Conservation (phyloP, 2,113 vertebrate genomes). For the Pituophis catenifer region DNA sequence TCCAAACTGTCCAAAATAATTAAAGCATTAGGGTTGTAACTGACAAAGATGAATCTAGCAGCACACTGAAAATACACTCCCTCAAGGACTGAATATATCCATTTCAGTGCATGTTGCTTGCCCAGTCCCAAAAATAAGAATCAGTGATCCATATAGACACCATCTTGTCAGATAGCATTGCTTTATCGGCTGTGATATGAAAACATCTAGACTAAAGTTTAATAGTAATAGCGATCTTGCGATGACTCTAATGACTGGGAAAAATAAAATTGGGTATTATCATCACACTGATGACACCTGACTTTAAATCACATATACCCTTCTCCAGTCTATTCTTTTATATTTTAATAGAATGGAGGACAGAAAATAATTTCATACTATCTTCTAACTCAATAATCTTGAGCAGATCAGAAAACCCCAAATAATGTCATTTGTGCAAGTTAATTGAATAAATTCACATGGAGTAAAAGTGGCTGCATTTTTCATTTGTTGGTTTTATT, state of each 20-base stretch:
- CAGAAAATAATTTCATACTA: not conserved
- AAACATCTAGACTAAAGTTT: not conserved
- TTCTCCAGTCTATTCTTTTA: not conserved
- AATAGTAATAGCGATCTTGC: not conserved
- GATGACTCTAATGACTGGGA: not conserved
- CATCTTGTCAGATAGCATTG: not conserved
- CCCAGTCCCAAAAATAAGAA: not conserved
- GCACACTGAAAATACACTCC: not conserved
- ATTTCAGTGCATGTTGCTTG: not conserved
- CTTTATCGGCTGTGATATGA: not conserved
- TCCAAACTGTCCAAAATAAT: not conserved
- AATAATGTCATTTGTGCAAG: not conserved
- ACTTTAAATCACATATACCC: not conserved
- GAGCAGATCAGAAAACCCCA: not conserved
- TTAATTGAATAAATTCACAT: not conserved
- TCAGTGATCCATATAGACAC: not conserved
- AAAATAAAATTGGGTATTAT: not conserved
- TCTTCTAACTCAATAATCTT: not conserved
- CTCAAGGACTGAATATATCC: not conserved
- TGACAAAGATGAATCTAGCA: not conserved
- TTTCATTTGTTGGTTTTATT: not conserved
- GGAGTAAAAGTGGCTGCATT: not conserved
- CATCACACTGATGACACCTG: not conserved
- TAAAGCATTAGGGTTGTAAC: not conserved
- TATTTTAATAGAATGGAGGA: not conserved